Percentiles rank a stretch among this genome's conserved stretches.
Conservation (phyloP, 2,113 vertebrate genomes). For the Sceloporus tristichus region DNA sequence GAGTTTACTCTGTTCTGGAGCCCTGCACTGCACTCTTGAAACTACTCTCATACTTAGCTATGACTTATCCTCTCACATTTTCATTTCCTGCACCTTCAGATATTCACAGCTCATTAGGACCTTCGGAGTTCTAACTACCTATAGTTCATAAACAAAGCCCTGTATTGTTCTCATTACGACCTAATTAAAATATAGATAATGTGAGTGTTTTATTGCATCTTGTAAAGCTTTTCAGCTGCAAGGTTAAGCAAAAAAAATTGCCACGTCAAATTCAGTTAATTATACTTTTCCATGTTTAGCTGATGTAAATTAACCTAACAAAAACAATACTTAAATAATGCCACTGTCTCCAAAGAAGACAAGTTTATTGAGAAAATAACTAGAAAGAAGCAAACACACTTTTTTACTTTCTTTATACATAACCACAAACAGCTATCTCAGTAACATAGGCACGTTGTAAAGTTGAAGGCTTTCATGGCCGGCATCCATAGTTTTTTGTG, state of each 20-base stretch:
- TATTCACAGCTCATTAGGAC: slow-evolving; percentile 75
- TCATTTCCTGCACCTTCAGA: slow-evolving; percentile 67
- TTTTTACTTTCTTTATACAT: background rate
- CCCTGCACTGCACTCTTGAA: slow-evolving; percentile 22
- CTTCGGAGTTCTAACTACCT: slow-evolving; percentile 57
- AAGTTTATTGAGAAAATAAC: background rate
- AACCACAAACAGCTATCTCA: slow-evolving; percentile 34
- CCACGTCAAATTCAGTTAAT: slow-evolving; percentile 57
- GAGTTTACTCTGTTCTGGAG: slow-evolving; percentile 33
- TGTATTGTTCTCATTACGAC: slow-evolving; percentile 71
- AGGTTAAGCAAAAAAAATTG: slow-evolving; percentile 66
- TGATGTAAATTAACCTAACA: slow-evolving; percentile 42
- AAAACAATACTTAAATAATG: slow-evolving; percentile 10
- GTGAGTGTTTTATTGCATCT: slow-evolving; percentile 69
- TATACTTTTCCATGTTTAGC: slow-evolving; percentile 55
- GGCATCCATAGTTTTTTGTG: no score
- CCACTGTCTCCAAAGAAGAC: background rate
- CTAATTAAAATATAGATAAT: slow-evolving; percentile 78
- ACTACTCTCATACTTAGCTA: slow-evolving; percentile 37
- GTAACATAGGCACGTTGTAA: background rate
- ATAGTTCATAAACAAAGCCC: slow-evolving; percentile 77
- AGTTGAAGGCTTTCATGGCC: no score
- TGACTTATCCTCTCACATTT: slow-evolving; percentile 14
- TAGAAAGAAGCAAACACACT: slow-evolving; percentile 10
- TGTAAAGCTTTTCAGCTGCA: slow-evolving; percentile 70